phyloP scores from a whole-genome alignment of 2,797 vertebrate genomes.

The Macropus fuliginosus region DNA sequence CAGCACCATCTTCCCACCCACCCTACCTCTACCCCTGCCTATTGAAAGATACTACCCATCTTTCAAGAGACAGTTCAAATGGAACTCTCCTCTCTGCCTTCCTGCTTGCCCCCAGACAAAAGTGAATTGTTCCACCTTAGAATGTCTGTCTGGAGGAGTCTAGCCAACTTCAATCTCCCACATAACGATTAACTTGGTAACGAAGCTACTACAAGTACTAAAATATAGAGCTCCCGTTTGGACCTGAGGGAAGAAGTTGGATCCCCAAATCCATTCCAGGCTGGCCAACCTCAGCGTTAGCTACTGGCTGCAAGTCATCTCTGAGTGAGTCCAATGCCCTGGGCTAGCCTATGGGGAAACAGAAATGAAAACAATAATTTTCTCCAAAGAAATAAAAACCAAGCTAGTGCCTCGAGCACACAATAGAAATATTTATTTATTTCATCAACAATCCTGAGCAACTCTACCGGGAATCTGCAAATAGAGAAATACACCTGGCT shows the following conservation, averaged over 20 bases:
- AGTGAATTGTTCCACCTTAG: not conserved
- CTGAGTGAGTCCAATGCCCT: not conserved
- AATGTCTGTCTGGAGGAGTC: not conserved
- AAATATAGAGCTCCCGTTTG: not conserved
- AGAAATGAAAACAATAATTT: not conserved
- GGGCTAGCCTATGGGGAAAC: not conserved
- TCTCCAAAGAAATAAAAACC: not conserved
- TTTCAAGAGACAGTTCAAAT: not conserved
- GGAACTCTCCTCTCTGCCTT: not conserved
- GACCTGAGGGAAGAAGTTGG: not conserved
- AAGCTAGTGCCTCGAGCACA: not conserved
- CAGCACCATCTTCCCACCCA: not conserved
- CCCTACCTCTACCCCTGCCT: not conserved
- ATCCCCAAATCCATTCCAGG: not conserved
- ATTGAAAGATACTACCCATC: not conserved
- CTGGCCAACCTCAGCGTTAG: not conserved
- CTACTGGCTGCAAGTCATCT: not conserved
- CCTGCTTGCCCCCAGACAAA: not conserved
- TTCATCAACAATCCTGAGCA: not conserved
- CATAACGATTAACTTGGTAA: not conserved
- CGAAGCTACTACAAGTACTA: not conserved
- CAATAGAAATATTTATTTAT: not conserved
- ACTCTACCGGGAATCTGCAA: not conserved
- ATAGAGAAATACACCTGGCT: not conserved
- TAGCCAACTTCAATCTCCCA: not conserved